Base-by-base conservation (phyloP, 53 echinoderm and acorn worm genomes). In the Hippasteria phrygiana region DNA sequence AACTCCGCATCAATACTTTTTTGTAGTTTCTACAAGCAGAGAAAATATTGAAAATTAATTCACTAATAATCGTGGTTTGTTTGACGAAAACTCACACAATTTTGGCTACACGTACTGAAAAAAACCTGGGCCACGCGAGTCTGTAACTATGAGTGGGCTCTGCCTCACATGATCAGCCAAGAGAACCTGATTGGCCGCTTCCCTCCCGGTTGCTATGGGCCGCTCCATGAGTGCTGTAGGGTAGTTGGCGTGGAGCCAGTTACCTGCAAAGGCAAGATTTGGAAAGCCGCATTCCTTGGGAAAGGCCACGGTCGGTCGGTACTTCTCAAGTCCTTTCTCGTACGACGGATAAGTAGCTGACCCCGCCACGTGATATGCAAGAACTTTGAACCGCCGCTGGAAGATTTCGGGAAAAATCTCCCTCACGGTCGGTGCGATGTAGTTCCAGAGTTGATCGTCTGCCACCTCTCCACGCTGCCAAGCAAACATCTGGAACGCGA, bases 111-210 rank as follows among this genome's bases (percentile, higher is more conserved):
- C 42, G 47, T 78, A 74, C 91, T 90, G 95, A 54, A 97, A 93
- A 55, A 90, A 90, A 2, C 99, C 95, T 17, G 99, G 99, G 11
- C 99, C 99, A 45, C 75, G 88, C 2, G 87, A 86, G 43, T 82
- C 88, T 2, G 94, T 93, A 12, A 94, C 94, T n/a, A 73, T 86
- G n/a, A 94, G 54, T 3, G 94, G 28, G 7, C 77, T 93, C 56
- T 98, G 95, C 39, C 77, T 91, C 74, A 99, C 93, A 77, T 83
- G 96, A 88, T 99, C 96, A 20, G 87, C 48, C 13, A 96, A 55
- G 37, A 99, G 90, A n/a, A 99, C 88, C 51, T 96, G 96, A 88
- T 99, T 99, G 93, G 99, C 99, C 65, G 99, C 99, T 75, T 96
- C 77, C 55, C 94, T 80, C 5, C 98, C 99, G 2, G 99, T 99